Conservation (phyloP, 2,797 vertebrate species). For the Pseudochirops cupreus region DNA sequence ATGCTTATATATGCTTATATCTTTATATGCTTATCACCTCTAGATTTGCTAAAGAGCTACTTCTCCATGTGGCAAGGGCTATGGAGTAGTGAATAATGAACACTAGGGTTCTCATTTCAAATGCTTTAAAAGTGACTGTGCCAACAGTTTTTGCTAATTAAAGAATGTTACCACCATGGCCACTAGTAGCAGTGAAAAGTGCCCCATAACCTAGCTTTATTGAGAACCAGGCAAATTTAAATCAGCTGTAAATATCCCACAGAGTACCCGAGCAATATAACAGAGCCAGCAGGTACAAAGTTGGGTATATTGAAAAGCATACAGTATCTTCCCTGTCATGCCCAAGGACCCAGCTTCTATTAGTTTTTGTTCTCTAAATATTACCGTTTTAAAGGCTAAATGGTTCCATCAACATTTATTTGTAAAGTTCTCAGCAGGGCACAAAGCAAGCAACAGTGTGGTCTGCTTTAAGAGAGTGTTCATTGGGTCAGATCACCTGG, state of each 20-base stretch:
- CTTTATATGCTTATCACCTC: constrained; percentile 22
- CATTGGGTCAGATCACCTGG: background rate
- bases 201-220: constrained; percentile 74
- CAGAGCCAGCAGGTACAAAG: background rate
- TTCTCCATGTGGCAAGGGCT: constrained; percentile 54
- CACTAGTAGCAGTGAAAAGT: constrained; percentile 73
- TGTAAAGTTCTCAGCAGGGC: background rate
- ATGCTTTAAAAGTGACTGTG: constrained; percentile 69
- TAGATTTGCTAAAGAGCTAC: constrained; percentile 59
- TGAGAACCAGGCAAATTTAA: constrained; percentile 75
- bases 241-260: constrained; percentile 75
- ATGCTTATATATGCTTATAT: background rate
- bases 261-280: constrained; percentile 48
- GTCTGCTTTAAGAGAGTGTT: background rate
- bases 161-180: constrained; percentile 76
- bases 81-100: constrained; percentile 61
- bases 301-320: background rate
- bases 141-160: constrained; percentile 80
- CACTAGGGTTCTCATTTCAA: constrained; percentile 66
- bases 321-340: background rate
- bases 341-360: constrained; percentile 33
- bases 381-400: constrained; percentile 55
- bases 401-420: constrained; percentile 31
- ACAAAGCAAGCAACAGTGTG: background rate
- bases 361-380: constrained; percentile 38